These are phyloP conservation scores for Leptothorax acervorum DNA, from an alignment of 2,888 invertebrate genomes.

Conservation along the genomic window DNA sequence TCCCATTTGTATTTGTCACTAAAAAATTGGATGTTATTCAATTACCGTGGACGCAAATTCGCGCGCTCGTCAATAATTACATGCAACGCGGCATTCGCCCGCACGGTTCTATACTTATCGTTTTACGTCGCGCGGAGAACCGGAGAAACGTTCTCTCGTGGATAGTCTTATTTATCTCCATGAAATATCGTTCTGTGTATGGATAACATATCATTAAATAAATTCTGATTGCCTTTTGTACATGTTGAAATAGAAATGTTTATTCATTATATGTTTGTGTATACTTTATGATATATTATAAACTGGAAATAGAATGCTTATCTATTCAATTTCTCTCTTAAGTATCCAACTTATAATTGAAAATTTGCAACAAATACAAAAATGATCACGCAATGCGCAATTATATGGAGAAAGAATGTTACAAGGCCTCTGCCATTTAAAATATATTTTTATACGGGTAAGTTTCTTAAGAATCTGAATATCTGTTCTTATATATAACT, in stretches of 20 bases:
- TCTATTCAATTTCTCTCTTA: not conserved
- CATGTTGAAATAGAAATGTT: conserved; percentile 24
- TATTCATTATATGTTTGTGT: not conserved
- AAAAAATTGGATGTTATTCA: conserved; percentile 33
- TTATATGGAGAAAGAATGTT: not conserved
- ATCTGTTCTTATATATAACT: not conserved
- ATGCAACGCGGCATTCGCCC: not conserved
- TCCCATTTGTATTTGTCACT: conserved; percentile 15
- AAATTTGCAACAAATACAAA: not conserved
- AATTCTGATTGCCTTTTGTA: conserved; percentile 32
- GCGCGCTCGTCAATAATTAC: conserved; percentile 34
- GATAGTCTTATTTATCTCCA: conserved; percentile 30
- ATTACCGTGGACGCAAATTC: conserved; percentile 28
- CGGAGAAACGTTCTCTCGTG: conserved; percentile 17
- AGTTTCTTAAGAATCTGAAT: conserved; percentile 49
- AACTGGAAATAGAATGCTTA: not conserved
- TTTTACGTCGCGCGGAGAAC: conserved; percentile 8
- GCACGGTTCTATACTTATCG: conserved; percentile 6
- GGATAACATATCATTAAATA: conserved; percentile 44
- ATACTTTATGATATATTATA: conserved; percentile 13
- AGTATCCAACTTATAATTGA: not conserved
- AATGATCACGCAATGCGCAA: not conserved
- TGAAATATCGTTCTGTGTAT: conserved; percentile 3
- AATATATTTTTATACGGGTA: conserved; percentile 36
- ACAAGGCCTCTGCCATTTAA: not conserved